Evolutionary conservation across 2,797 vertebrate genomes (phyloP).

Genomic region (Sebastes goodei): DNA sequence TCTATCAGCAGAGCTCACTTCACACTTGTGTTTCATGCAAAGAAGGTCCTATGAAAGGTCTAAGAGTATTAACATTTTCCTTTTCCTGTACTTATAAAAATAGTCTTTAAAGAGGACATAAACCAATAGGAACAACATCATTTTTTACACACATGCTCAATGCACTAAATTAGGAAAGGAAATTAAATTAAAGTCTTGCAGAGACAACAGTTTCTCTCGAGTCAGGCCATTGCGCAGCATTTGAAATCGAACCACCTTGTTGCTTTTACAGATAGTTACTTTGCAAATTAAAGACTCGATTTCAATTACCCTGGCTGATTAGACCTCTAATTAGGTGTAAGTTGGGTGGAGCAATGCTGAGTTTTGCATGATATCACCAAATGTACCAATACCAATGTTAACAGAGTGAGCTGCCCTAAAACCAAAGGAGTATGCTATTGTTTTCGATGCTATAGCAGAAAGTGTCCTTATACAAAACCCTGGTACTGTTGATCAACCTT

Average conservation of each 20-base stretch:
- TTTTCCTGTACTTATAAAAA: slow-evolving; percentile 2
- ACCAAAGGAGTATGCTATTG: too few species aligned
- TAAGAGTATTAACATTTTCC: slow-evolving; percentile 24
- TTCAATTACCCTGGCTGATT: too few species aligned
- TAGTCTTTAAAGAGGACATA: background rate
- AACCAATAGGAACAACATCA: background rate
- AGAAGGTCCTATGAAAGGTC: slow-evolving; percentile 15
- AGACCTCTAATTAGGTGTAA: too few species aligned
- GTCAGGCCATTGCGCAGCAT: background rate
- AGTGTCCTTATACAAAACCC: too few species aligned
- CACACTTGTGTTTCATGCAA: slow-evolving; percentile 1
- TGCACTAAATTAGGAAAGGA: background rate
- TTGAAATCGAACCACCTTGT: background rate
- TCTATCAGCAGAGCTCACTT: slow-evolving; percentile 37
- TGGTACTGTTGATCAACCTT: too few species aligned
- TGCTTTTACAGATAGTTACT: background rate
- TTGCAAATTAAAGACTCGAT: background rate
- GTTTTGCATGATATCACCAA: too few species aligned
- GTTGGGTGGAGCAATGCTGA: too few species aligned
- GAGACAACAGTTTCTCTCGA: background rate
- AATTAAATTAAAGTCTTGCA: background rate
- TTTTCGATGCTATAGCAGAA: too few species aligned
- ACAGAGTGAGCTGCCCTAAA: too few species aligned
- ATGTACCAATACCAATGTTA: too few species aligned
- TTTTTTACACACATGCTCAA: background rate